Base-by-base conservation (phyloP, 2,888 invertebrate genomes). In the Allacma fusca region DNA sequence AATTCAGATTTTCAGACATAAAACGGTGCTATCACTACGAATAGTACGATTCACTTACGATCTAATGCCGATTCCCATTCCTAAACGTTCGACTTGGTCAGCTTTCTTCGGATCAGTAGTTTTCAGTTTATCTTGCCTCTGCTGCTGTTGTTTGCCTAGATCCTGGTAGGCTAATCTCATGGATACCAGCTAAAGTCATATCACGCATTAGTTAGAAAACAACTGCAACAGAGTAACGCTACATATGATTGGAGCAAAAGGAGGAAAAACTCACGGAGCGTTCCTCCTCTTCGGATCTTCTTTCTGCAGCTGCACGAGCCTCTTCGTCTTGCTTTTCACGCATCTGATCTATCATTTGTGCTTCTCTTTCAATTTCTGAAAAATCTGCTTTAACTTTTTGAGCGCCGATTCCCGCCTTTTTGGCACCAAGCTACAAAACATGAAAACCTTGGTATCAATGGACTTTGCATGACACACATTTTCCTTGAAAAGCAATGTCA, bases 361-460 rank as follows among this genome's bases (percentile, higher is more conserved):
- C 97, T 85, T 94, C 93, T 81, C 92, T 91, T 88, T 98, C 98
- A 80, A 98, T 91, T 86, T 97, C 97, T 23, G 94, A 94, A 87
- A 99, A 99, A 88, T 98, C 96, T 2, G 96, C 91, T 85, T 93
- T 93, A 29, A 98, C 96, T 87, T 95, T 94, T 72, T 96, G 97
- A 21, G 98, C 99, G 71, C 98, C 98, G 75, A 98, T 88, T 0
- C 94, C 94, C 59, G 93, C 92, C 82, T 95, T 97, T 82, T 94
- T 95, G 0, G 91, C 92, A 19, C 96, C 96, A 85, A 95, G 86
- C 95, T 95, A 83, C n/a, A 85, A 83, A 78, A 75, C 76, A 72
- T 68, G 69, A 78, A 80, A 78, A 73, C 34, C n/a, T 29, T 9
- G 21, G 26, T 57, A n/a, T n/a, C n/a, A n/a, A n/a, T n/a, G n/a